Evolutionary conservation across 2,797 vertebrate species (phyloP).

Genomic region (Craterocephalus amniculus): DNA sequence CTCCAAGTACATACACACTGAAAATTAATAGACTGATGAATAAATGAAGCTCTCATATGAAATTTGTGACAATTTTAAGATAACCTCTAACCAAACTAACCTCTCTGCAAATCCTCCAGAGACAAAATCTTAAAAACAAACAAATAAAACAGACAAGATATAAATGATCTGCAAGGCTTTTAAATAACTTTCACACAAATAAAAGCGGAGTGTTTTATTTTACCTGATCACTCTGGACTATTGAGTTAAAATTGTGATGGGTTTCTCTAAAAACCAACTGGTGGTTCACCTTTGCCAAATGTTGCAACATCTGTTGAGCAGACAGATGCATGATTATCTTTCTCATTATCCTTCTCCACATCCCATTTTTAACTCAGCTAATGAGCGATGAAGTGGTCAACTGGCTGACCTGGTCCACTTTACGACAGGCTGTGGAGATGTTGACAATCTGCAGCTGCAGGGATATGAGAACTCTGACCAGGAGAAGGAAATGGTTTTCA

Average conservation of each 20-base stretch:
- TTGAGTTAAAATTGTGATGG: conserved; percentile 54
- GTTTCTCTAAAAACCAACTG: conserved; percentile 76
- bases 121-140: conserved; percentile 73
- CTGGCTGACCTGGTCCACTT: conserved; percentile 86
- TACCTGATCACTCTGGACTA: conserved; percentile 76
- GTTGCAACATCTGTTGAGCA: conserved; percentile 79
- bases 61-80: conserved; percentile 5
- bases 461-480: conserved; percentile 82
- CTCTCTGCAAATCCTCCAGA: conserved; percentile 81
- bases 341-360: neutral
- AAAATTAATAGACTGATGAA: conserved; percentile 1
- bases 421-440: conserved; percentile 86
- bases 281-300: conserved; percentile 72
- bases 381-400: neutral
- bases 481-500: conserved; percentile 62
- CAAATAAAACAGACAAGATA: conserved; percentile 2
- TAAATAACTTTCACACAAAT: neutral
- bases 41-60: neutral
- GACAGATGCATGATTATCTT: too few species aligned
- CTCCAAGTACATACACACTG: conserved; percentile 89
- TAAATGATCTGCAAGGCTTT: conserved; percentile 11
- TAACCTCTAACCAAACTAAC: conserved; percentile 70
- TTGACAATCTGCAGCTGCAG: conserved; percentile 82
- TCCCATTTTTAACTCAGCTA: neutral
- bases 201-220: neutral